Evolutionary conservation across 2,888 invertebrate genomes (phyloP).

Genomic region (Philhelius pedissequus): DNA sequence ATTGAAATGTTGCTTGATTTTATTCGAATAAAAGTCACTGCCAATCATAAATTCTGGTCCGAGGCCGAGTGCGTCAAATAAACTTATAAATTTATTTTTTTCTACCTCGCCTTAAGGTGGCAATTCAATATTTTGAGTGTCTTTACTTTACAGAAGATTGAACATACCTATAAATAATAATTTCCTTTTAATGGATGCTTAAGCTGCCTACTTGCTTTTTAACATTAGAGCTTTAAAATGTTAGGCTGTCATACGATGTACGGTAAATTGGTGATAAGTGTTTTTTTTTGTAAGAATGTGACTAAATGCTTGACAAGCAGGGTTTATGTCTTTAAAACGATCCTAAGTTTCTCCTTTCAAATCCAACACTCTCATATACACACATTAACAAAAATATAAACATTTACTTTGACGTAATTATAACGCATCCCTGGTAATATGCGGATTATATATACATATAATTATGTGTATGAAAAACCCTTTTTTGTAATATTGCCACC

Average conservation of each 20-base stretch:
- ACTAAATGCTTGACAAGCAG: not conserved
- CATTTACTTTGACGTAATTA: slow-evolving; percentile 17
- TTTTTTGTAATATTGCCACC: not conserved
- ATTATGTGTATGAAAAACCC: not conserved
- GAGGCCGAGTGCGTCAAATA: too few relatives aligned
- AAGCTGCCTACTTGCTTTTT: too few relatives aligned
- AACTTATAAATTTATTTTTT: too few relatives aligned
- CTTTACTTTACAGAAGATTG: too few relatives aligned
- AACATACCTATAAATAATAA: too few relatives aligned
- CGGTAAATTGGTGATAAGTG: not conserved
- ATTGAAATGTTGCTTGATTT: too few relatives aligned
- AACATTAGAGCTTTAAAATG: not conserved
- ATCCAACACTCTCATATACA: not conserved
- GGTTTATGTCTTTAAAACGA: not conserved
- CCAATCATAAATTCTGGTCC: too few relatives aligned
- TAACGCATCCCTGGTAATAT: slow-evolving; percentile 12
- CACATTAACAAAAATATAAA: not conserved
- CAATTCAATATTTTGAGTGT: too few relatives aligned
- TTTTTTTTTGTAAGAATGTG: not conserved
- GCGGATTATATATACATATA: not conserved
- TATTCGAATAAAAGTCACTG: too few relatives aligned
- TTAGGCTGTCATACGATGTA: not conserved
- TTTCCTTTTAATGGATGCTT: too few relatives aligned
- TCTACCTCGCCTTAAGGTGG: too few relatives aligned
- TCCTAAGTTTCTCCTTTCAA: not conserved